Evolutionary conservation across 2,797 vertebrate species (phyloP), one percentile per base, ranked within the genome.

Genomic region (Onychomys arenicola): DNA sequence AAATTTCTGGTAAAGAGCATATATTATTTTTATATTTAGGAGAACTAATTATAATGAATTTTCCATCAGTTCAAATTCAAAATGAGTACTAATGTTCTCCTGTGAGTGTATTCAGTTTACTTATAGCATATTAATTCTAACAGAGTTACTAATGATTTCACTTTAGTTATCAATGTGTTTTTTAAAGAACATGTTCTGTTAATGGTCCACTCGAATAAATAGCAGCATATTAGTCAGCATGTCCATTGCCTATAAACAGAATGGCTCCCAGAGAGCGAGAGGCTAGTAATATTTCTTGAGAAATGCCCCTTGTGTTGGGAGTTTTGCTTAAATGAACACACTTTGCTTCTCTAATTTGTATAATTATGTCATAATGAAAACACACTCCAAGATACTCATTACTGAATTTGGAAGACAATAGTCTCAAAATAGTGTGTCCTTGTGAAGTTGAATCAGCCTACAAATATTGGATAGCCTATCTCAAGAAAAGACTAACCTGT

Each of bases 221-320:
- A 52, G 37, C 34, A 80, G 21, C 11, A 16, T 59, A 65, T n/a
- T 89, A 90, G 73, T 91, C 25, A 59, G 2, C 9, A 78, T 40
- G 89, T 87, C 4, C 19, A 52, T 84, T 96, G 94, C 25, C 37
- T 83, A 81, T 84, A 88, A 89, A 83, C 87, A 93, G 92, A 52
- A 85, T 3, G 89, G 57, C 1, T 7, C 55, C 37, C 25, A 40
- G n/a, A 84, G 80, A 85, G 73, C 14, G 6, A 84, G 3, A 67
- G 21, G 80, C 23, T 75, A 80, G 21, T 75, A 59, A 55, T 23
- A 88, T 86, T 89, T 92, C n/a, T 49, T 34, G 29, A 87, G 1
- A 40, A 32, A 43, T 52, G 29, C 7, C 32, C 10, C 13, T 95
- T 96, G 10, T 61, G 1, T 27, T 80, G 19, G 6, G 19, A 93